These are phyloP conservation scores for Siniperca knerii DNA, from an alignment of 2,113 vertebrate genomes.

Conservation along the genomic window DNA sequence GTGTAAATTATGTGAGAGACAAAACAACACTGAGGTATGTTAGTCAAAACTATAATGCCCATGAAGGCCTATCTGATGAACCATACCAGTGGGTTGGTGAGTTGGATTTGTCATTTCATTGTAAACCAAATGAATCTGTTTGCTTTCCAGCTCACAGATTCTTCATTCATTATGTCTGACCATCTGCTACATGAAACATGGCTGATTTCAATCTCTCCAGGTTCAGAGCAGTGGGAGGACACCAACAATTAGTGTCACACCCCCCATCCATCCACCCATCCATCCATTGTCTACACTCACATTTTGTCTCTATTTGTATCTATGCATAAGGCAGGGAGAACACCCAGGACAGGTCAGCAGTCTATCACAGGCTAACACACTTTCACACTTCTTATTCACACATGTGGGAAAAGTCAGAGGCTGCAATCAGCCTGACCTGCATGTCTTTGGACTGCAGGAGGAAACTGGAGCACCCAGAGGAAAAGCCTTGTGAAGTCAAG, in stretches of 20 bases:
- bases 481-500: conserved; percentile 68
- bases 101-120: conserved; percentile 57
- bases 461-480: conserved; percentile 61
- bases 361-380: conserved; percentile 46
- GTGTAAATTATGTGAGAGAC: conserved; percentile 20
- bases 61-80: conserved; percentile 38
- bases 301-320: conserved; percentile 15
- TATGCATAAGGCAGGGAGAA: neutral
- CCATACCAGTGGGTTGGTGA: conserved; percentile 52
- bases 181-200: conserved; percentile 67
- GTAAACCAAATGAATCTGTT: conserved; percentile 66
- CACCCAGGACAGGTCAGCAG: conserved; percentile 30
- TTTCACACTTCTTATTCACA: conserved; percentile 59
- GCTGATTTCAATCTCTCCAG: conserved; percentile 56
- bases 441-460: conserved; percentile 49
- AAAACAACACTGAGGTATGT: conserved; percentile 26
- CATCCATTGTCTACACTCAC: conserved; percentile 12
- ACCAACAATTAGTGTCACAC: conserved; percentile 37
- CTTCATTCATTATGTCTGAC: conserved; percentile 61
- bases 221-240: conserved; percentile 42
- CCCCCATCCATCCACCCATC: conserved; percentile 21
- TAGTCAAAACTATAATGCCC: conserved; percentile 11
- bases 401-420: conserved; percentile 27
- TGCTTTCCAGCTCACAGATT: conserved; percentile 67
- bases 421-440: conserved; percentile 55